These are phyloP conservation scores for Pelobates fuscus DNA, from an alignment of 2,113 vertebrate species.

Conservation along the genomic window DNA sequence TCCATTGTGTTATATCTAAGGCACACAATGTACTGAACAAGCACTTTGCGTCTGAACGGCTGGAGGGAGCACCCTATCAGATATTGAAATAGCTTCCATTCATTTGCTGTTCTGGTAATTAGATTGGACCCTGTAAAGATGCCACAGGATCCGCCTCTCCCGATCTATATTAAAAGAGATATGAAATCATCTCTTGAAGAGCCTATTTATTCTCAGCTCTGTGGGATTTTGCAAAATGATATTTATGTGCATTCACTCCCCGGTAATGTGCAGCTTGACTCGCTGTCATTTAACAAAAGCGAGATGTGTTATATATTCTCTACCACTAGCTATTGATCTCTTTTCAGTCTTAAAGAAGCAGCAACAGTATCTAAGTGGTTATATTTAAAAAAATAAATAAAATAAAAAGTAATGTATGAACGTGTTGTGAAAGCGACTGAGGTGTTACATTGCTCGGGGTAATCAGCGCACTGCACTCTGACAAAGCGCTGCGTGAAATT, in stretches of 20 bases:
- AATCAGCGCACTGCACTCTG: neutral
- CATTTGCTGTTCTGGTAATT: neutral
- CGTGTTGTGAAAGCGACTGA: neutral
- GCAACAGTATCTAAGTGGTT: neutral
- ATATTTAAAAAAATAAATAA: neutral
- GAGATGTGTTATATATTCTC: constrained; percentile 4
- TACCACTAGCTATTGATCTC: constrained; percentile 6
- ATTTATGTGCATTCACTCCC: neutral
- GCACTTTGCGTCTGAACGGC: too few species aligned
- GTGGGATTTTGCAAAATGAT: neutral
- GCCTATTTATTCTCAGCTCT: neutral
- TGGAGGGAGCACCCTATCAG: neutral
- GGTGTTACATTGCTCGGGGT: constrained; percentile 15
- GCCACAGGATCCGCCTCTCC: neutral
- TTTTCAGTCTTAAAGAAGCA: neutral
- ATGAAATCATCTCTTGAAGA: neutral
- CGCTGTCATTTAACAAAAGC: constrained; percentile 1
- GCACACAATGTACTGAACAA: neutral
- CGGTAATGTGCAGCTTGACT: neutral
- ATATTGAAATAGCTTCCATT: neutral
- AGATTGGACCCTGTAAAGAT: neutral
- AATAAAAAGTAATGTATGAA: neutral
- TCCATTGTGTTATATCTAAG: neutral
- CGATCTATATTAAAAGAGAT: neutral
- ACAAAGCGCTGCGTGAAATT: neutral